A percentile compares a stretch with the other conserved stretches of the same genome.
Conservation (phyloP, 1,140 invertebrate species). For the Bombus affinis region DNA sequence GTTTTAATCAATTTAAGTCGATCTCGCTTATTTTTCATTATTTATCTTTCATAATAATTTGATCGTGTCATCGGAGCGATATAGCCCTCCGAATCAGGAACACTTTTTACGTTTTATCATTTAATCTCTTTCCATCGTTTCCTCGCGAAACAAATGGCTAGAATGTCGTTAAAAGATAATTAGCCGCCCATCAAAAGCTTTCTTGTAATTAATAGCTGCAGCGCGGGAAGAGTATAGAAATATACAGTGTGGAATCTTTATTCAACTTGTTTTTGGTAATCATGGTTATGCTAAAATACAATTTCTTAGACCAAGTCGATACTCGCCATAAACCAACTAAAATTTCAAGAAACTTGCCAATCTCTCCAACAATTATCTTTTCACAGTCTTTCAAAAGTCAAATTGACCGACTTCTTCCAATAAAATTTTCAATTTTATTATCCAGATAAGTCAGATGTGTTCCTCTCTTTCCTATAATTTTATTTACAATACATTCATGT, state of each 20-base stretch:
- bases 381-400: too few species aligned
- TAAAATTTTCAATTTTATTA: too few species aligned
- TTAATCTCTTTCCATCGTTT: background rate
- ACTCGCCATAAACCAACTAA: too few species aligned
- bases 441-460: too few species aligned
- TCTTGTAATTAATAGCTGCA: background rate
- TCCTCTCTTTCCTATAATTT: too few species aligned
- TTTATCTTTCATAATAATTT: background rate
- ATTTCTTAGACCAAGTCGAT: too few species aligned
- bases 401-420: too few species aligned
- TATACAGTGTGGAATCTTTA: background rate
- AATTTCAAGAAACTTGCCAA: too few species aligned
- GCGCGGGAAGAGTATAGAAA: background rate
- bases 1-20: background rate
- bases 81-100: background rate
- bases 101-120: background rate
- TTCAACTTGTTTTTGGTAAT: background rate
- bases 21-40: background rate
- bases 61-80: background rate
- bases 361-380: too few species aligned
- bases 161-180: slow-evolving; percentile 24
- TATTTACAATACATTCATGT: too few species aligned
- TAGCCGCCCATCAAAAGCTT: slow-evolving; percentile 1
- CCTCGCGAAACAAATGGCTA: background rate
- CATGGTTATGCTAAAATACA: too few species aligned